Evolutionary conservation across 2,888 invertebrate species (phyloP), one percentile per base, ranked within the genome.

Genomic region (Mythimna albipuncta): DNA sequence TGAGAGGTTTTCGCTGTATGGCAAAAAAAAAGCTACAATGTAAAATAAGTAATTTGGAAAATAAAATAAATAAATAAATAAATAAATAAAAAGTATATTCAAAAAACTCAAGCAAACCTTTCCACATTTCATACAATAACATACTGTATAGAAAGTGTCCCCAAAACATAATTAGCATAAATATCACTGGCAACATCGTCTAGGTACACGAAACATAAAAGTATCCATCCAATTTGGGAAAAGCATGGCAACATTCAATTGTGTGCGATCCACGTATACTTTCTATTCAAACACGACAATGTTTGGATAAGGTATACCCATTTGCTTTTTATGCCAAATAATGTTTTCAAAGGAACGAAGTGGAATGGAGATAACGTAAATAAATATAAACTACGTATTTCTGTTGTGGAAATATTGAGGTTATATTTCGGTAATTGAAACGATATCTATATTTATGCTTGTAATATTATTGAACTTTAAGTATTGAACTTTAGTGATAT

Each of bases 321-420:
- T 93, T 91, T 93, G 90, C 91, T 92, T 91, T 91, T 88, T 91
- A 91, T 92, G 85, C 87, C 84, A 86, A 89, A 91, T 92, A 89
- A 91, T 90, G 88, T 91, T 91, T 92, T 90, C 88, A 91, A 91
- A 90, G 88, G 81, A 86, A 81, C 64, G 69, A 82, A 87, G 82
- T 72, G 59, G 59, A 55, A 70, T 64, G n/a, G 69, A 63, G 67
- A 21, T 64, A 66, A 52, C 55, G 71, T 92, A 89, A 77, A 78
- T 65, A 85, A 78, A 83, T 75, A 35, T 61, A 59, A 64, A 64
- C 62, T 63, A 63, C 7, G n/a, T 58, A 70, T 77, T 52, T 58
- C 44, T 52, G 50, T 38, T 70, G 52, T n/a, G 32, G 11, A 50
- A 70, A 77, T 52, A 62, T 62, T 9, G 50, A 62, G 9, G 16